Percentiles rank a stretch among this genome's conserved stretches.
phyloP scores from a whole-genome alignment of 2,797 vertebrate genomes.

The Leucoraja ocellata region DNA sequence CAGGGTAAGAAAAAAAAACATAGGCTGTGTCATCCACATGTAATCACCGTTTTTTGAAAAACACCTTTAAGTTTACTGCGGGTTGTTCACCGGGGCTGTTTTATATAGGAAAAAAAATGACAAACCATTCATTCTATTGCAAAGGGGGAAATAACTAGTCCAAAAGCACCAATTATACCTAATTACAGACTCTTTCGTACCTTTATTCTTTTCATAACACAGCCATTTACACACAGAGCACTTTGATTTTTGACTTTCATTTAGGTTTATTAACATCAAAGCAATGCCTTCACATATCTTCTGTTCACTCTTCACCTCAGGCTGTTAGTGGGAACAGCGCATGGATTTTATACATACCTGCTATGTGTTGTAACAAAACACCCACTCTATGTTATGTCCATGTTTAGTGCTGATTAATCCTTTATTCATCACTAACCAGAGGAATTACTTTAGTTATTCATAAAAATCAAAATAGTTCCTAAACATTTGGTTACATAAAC shows the following conservation, averaged over 20 bases:
- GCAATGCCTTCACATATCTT: constrained; percentile 64
- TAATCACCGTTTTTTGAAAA: constrained; percentile 48
- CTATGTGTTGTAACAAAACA: constrained; percentile 51
- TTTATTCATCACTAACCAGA: constrained; percentile 40
- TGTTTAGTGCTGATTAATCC: constrained; percentile 57
- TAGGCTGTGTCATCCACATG: background rate
- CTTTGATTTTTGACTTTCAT: constrained; percentile 69
- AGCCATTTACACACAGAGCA: constrained; percentile 53
- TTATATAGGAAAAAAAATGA: constrained; percentile 48
- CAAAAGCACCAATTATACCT: constrained; percentile 65
- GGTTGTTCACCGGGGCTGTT: constrained; percentile 27
- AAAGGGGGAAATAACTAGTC: constrained; percentile 54
- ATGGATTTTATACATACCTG: constrained; percentile 57
- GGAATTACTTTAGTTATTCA: background rate
- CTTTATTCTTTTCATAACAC: constrained; percentile 65
- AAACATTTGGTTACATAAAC: background rate
- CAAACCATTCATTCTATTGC: constrained; percentile 56
- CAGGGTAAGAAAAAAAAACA: background rate
- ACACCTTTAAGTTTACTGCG: constrained; percentile 46
- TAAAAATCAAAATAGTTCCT: background rate
- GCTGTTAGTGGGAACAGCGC: constrained; percentile 49
- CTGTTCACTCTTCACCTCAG: constrained; percentile 51
- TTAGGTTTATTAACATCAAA: constrained; percentile 72
- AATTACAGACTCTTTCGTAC: constrained; percentile 64
- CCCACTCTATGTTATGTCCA: constrained; percentile 55